phyloP scores from a whole-genome alignment of 2,888 invertebrate species.

The Ophonus ardosiacus region DNA sequence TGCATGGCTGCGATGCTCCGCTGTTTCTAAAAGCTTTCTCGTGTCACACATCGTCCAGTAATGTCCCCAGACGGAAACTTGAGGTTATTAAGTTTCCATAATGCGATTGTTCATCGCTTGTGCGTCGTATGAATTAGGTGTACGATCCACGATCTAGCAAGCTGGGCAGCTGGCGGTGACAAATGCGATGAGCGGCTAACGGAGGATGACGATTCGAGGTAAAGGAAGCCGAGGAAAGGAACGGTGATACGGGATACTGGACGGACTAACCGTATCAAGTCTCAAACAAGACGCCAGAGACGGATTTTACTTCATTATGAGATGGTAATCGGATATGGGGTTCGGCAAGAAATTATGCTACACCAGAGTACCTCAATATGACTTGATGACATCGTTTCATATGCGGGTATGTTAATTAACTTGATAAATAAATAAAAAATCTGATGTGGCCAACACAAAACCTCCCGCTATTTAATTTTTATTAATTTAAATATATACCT shows the following conservation, averaged over 20 bases:
- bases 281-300: slow-evolving; percentile 24
- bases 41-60: slow-evolving; percentile 25
- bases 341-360: neutral
- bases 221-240: neutral
- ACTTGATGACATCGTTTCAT: neutral
- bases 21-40: slow-evolving; percentile 33
- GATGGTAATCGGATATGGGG: slow-evolving; percentile 2
- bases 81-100: slow-evolving; percentile 37
- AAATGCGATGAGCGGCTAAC: slow-evolving; percentile 14
- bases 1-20: neutral
- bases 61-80: slow-evolving; percentile 23
- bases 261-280: slow-evolving; percentile 15
- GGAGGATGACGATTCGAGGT: neutral
- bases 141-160: neutral
- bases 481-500: too few relatives aligned
- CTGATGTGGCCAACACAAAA: too few relatives aligned
- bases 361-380: neutral
- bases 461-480: too few relatives aligned
- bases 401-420: neutral
- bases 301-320: neutral
- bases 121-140: slow-evolving; percentile 26
- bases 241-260: neutral
- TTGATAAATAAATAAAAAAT: neutral
- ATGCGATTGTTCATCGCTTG: slow-evolving; percentile 36
- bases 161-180: slow-evolving; percentile 10